Evolutionary conservation across 2,888 invertebrate species (phyloP), one percentile per base, ranked within the genome.

Genomic region (Agrochola lychnidis): DNA sequence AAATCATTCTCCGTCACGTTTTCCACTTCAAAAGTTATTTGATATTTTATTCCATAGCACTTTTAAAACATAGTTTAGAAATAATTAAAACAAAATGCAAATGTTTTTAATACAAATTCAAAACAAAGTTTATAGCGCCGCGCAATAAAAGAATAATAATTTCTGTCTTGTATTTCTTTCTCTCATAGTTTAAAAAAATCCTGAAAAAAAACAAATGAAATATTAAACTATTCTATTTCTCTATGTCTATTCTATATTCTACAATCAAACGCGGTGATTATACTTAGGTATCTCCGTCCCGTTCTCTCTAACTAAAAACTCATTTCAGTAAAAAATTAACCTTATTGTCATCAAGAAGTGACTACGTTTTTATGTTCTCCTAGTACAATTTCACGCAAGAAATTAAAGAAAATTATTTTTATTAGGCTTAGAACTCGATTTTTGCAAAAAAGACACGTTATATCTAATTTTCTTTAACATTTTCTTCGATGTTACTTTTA

Each of bases 251-350:
- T 36, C 30, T 62, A 61, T 42, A 4, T 25, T 25, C 16, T 16
- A 22, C 22, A 9, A 25, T 36, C 1, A 14, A 25, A 0, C 42
- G 5, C 42, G 16, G 6, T 78, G 45, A 53, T 25, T 45, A 57
- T 57, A 30, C 30, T 30, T 30, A n/a, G n/a, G n/a, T n/a, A 77
- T 25, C 22, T 53, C 72, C 5, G 14, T 79, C 72, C 22, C 64
- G 0, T 22, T 78, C 64, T 51, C 3, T 45, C 45, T 1, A 4
- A 2, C 10, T 30, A 22, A n/a, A 56, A 63, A 57, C 57, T 69
- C 51, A 78, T 59, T 57, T 19, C 64, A 53, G 45, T 40, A 66
- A 25, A 59, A 53, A 78, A 59, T 66, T 71, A 61, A 72, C 79
- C 79, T 30, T 56, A 78, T 71, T 59, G 6, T 53, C 19, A 61